These are phyloP conservation scores for Pantherophis alleghaniensis DNA, from an alignment of 2,797 vertebrate species.

Conservation along the genomic window DNA sequence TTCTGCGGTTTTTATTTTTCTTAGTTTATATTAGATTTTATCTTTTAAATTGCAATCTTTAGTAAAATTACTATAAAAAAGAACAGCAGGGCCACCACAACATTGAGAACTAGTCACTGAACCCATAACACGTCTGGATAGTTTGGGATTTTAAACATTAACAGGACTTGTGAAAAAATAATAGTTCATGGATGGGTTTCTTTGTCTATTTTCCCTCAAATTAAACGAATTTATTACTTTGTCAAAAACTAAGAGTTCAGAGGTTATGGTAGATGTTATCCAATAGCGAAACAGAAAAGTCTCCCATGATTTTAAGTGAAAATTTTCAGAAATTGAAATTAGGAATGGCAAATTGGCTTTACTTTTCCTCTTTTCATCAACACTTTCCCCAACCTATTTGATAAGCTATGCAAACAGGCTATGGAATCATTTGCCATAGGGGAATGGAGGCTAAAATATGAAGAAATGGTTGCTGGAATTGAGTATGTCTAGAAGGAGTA, in stretches of 20 bases:
- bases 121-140: background rate
- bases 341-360: background rate
- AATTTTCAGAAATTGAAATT: background rate
- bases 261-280: background rate
- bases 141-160: background rate
- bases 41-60: background rate
- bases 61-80: background rate
- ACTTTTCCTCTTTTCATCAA: background rate
- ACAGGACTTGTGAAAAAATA: constrained; percentile 14
- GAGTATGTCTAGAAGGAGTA: no score
- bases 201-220: background rate
- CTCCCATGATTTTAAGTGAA: background rate
- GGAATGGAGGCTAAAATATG: no score
- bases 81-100: background rate
- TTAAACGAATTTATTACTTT: background rate
- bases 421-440: background rate
- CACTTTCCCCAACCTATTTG: background rate
- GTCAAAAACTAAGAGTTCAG: background rate
- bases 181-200: constrained; percentile 12
- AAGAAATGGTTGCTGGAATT: no score
- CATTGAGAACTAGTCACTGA: background rate
- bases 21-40: background rate
- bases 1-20: background rate
- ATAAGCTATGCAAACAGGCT: background rate
- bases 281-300: background rate